Evolutionary conservation across 2,113 vertebrate genomes (phyloP).

Genomic region (Hystrix brachyura): DNA sequence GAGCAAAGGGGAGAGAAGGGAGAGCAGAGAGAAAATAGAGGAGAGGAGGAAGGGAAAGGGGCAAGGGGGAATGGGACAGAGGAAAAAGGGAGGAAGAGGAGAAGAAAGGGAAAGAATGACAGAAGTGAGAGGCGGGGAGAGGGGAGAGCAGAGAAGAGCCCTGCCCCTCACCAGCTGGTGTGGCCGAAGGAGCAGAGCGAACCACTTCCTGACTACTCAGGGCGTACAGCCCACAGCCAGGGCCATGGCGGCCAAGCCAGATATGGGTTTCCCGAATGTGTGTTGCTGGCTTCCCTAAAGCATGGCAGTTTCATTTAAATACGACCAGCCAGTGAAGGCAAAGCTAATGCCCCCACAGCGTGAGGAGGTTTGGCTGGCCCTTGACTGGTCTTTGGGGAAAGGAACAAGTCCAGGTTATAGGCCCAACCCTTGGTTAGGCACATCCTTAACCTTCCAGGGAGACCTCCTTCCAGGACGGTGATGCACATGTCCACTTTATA

Average conservation of each 20-base stretch:
- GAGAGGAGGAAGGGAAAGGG: too few relatives aligned
- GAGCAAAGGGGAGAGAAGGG: too few relatives aligned
- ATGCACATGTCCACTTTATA: not conserved
- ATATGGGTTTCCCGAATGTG: not conserved
- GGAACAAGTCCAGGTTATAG: not conserved
- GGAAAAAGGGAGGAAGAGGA: accelerated
- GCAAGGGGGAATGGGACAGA: accelerated
- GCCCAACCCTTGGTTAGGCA: not conserved
- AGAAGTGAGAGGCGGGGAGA: not conserved
- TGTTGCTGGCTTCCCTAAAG: not conserved
- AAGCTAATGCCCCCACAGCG: not conserved
- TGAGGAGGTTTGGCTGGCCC: not conserved
- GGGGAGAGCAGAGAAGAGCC: not conserved
- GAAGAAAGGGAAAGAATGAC: not conserved
- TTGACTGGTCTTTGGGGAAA: not conserved
- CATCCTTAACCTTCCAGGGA: not conserved
- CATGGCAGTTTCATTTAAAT: not conserved
- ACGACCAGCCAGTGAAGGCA: not conserved
- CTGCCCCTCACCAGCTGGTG: accelerated
- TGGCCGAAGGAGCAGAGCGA: not conserved
- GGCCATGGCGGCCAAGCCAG: not conserved
- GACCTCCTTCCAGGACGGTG: not conserved
- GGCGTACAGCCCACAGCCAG: not conserved
- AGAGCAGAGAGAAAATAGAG: not conserved
- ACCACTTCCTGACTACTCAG: accelerated